Evolutionary conservation across 2,113 vertebrate genomes (phyloP).

Genomic region (Muntiacus reevesi): DNA sequence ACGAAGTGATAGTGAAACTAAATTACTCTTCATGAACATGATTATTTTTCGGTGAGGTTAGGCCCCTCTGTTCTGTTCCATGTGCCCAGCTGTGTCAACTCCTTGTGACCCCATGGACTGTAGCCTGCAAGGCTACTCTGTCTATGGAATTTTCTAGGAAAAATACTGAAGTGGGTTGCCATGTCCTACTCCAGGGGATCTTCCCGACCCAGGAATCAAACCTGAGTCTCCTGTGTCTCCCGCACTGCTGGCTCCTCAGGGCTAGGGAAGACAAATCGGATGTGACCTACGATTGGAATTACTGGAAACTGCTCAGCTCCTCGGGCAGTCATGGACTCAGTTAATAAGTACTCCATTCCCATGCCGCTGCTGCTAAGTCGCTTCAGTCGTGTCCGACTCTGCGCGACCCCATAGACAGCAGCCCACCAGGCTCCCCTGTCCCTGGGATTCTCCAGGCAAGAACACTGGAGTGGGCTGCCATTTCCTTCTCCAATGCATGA

Average conservation of each 20-base stretch:
- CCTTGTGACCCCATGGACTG: not conserved
- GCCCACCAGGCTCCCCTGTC: too few relatives aligned
- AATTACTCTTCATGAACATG: not conserved
- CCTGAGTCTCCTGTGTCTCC: not conserved
- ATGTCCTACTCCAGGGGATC: not conserved
- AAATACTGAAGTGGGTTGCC: not conserved
- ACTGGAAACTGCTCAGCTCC: not conserved
- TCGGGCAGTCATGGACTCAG: not conserved
- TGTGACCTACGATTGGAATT: not conserved
- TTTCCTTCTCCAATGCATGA: too few relatives aligned
- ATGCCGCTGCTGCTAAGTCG: not conserved
- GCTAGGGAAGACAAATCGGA: not conserved
- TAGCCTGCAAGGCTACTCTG: not conserved
- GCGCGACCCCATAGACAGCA: too few relatives aligned
- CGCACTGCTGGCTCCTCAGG: not conserved
- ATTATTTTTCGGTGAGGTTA: not conserved
- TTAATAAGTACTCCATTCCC: not conserved
- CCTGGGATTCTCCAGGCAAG: too few relatives aligned
- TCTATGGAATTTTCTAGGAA: not conserved
- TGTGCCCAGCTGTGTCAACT: not conserved
- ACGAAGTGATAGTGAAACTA: not conserved
- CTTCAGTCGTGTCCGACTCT: too few relatives aligned
- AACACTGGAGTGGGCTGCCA: too few relatives aligned
- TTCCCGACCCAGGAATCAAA: not conserved
- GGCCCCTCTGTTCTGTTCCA: not conserved